phyloP scores from a whole-genome alignment of 2,888 invertebrate genomes.

The Patella ulyssiponensis region DNA sequence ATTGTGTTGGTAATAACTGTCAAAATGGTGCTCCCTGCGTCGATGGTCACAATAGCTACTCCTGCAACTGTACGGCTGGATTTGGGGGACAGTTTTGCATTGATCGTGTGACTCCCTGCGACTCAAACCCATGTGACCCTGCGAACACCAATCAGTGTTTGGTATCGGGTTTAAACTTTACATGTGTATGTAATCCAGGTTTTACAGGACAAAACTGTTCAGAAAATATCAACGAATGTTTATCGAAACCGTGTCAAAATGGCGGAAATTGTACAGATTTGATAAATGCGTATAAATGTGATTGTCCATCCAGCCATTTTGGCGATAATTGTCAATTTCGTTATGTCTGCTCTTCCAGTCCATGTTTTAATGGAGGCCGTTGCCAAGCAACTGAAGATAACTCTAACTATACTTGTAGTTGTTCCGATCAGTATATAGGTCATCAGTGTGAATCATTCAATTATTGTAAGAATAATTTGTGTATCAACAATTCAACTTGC shows the following conservation, averaged over 20 bases:
- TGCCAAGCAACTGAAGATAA: constrained; percentile 49
- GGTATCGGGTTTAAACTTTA: constrained; percentile 45
- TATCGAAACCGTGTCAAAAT: constrained; percentile 50
- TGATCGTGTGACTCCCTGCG: constrained; percentile 46
- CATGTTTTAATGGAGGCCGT: constrained; percentile 63
- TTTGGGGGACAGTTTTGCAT: constrained; percentile 57
- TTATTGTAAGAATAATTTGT: constrained; percentile 52
- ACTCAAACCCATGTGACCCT: constrained; percentile 48
- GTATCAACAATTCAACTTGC: constrained; percentile 60
- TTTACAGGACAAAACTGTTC: constrained; percentile 58
- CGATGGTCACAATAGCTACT: constrained; percentile 52
- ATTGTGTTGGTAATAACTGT: constrained; percentile 50
- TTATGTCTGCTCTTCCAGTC: constrained; percentile 52
- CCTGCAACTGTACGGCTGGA: constrained; percentile 49
- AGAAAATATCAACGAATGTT: constrained; percentile 48
- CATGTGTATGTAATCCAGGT: constrained; percentile 58
- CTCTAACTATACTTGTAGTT: constrained; percentile 52
- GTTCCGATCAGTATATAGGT: constrained; percentile 54
- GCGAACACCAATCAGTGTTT: constrained; percentile 50
- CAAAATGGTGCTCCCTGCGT: constrained; percentile 50
- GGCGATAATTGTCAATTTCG: constrained; percentile 56
- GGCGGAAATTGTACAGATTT: constrained; percentile 47
- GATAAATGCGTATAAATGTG: constrained; percentile 48
- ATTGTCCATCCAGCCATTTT: constrained; percentile 44
- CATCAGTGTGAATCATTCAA: constrained; percentile 59